Evolutionary conservation across 2,113 vertebrate species (phyloP), one percentile per base, ranked within the genome.

Genomic region (Notiomystis cincta): DNA sequence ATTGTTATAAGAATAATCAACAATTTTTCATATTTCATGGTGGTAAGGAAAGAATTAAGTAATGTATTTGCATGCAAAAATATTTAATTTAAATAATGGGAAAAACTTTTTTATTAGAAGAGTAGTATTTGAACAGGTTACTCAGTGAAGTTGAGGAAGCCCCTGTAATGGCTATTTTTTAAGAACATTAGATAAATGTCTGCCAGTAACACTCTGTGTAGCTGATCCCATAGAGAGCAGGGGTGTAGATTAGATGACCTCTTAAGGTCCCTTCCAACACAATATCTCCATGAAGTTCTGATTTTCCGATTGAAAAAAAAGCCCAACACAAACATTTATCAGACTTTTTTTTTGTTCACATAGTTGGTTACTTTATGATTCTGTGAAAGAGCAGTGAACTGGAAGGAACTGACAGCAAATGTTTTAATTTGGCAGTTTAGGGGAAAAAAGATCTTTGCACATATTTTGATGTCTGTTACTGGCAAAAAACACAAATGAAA

Each of bases 381-480:
- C 75, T 76, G 1, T 85, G 78, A 90, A 91, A 93, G 28, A 69
- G 45, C 50, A 66, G 17, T 82, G 82, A 93, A 87, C 66, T 88
- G 70, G 53, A 90, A 90, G 82, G 15, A 93, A 87, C 57, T 65
- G 87, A 94, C 77, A 96, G 27, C 7, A 85, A 95, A 80, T 82
- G 50, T 77, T 93, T 88, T 93, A 96, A 93, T 93, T 91, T 90
- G 82, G 73, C 38, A 70, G 61, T 90, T 94, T 65, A 27, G 9
- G 56, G 8, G 5, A 2, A n/a, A 62, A 61, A 57, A 79, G 12
- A 64, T 54, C 42, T 73, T 89, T 66, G 57, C 3, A 4, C 40
- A 80, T 80, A 57, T 94, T 94, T 93, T 79, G 54, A 70, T 88
- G 42, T 70, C 90, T 92, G 22, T 83, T 92, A 62, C 47, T 88